phyloP scores from a whole-genome alignment of 2,888 invertebrate species.

The Ischnura elegans region DNA sequence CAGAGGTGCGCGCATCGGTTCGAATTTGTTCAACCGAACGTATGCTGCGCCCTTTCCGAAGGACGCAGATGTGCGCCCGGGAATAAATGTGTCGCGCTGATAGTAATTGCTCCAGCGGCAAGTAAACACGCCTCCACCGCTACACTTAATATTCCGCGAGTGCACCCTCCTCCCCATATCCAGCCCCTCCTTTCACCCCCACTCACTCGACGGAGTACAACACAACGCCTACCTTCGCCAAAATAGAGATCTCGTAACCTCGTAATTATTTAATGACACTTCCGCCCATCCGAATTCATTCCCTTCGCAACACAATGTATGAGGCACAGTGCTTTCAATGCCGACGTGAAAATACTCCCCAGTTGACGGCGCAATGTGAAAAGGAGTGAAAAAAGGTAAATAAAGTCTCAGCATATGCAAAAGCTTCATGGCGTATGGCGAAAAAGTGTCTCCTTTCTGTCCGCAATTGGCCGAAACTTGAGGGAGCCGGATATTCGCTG shows the following conservation, averaged over 20 bases:
- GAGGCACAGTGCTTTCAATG: too few species aligned
- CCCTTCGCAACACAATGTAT: too few species aligned
- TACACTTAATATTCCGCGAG: neutral
- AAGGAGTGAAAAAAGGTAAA: neutral
- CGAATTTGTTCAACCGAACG: neutral
- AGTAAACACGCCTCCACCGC: neutral
- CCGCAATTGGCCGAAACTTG: too few species aligned
- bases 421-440: too few species aligned
- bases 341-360: too few species aligned
- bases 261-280: too few species aligned
- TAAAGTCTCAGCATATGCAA: too few species aligned
- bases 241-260: neutral
- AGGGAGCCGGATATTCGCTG: too few species aligned
- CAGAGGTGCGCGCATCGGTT: neutral
- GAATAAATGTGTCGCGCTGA: neutral
- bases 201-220: neutral
- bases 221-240: neutral
- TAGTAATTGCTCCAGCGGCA: neutral
- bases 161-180: neutral
- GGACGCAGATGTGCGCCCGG: neutral
- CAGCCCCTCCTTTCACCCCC: neutral
- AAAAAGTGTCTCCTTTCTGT: too few species aligned
- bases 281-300: too few species aligned
- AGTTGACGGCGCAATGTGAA: neutral
- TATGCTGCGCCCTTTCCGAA: neutral